These are phyloP conservation scores for Saccopteryx bilineata DNA, from an alignment of 2,113 vertebrate genomes.

Conservation along the genomic window DNA sequence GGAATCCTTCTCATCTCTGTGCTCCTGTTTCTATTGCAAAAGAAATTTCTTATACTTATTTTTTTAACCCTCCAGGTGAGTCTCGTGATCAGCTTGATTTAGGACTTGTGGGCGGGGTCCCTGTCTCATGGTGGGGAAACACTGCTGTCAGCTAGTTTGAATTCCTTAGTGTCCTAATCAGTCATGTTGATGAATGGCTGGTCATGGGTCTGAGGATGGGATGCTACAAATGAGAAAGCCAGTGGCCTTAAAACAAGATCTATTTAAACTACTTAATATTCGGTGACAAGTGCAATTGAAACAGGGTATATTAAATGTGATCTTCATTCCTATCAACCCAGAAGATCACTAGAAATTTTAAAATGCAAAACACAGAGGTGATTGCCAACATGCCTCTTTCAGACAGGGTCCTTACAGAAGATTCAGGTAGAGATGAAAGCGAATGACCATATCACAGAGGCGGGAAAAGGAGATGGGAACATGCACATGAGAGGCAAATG, in stretches of 20 bases:
- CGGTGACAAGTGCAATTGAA: neutral
- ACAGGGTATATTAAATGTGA: neutral
- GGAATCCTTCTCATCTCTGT: neutral
- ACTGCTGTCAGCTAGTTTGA: neutral
- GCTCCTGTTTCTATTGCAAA: neutral
- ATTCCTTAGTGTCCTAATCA: neutral
- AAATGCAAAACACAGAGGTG: neutral
- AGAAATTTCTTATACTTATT: neutral
- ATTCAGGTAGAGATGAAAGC: neutral
- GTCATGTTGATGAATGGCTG: neutral
- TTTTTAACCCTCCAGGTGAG: neutral
- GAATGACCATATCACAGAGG: neutral
- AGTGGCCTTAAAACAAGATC: neutral
- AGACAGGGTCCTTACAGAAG: neutral
- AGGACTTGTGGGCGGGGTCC: neutral
- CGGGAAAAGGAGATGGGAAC: neutral
- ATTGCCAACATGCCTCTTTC: neutral
- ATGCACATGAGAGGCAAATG: neutral
- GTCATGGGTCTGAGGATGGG: neutral
- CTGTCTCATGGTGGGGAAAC: neutral
- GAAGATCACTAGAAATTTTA: neutral
- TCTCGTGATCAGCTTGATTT: neutral
- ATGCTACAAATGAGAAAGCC: neutral
- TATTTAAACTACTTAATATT: neutral
- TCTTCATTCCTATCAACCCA: neutral